Conservation (phyloP, 2,113 vertebrate genomes). For the Clarias magur region DNA sequence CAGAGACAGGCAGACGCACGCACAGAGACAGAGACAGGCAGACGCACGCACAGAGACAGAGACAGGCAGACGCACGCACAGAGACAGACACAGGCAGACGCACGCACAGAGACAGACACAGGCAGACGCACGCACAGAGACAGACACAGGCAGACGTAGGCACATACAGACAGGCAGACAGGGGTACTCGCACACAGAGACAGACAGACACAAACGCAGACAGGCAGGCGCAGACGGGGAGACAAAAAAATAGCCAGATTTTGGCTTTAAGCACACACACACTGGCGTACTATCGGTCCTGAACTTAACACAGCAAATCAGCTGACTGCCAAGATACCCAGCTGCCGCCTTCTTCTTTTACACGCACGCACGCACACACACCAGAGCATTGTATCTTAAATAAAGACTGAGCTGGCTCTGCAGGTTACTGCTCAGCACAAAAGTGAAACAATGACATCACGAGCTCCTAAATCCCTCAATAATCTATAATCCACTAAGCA, state of each 20-base stretch:
- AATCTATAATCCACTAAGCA: not conserved
- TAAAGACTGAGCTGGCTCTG: conserved; percentile 56
- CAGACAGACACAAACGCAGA: not conserved
- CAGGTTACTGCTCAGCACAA: conserved; percentile 42
- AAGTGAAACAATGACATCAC: conserved; percentile 31
- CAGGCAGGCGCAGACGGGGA: not conserved
- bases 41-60: too few relatives aligned
- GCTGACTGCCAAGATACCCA: conserved; percentile 58
- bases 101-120: too few relatives aligned
- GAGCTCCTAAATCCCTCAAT: not conserved
- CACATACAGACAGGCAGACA: too few relatives aligned
- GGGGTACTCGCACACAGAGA: too few relatives aligned
- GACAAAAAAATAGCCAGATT: conserved; percentile 20
- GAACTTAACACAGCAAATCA: conserved; percentile 56
- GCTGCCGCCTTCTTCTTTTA: conserved; percentile 61
- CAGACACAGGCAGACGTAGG: too few relatives aligned
- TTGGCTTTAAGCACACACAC: conserved; percentile 27
- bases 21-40: too few relatives aligned
- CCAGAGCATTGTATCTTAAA: conserved; percentile 61
- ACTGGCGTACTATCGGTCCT: conserved; percentile 50
- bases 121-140: too few relatives aligned
- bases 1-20: not conserved
- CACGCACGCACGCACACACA: conserved; percentile 61
- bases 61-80: too few relatives aligned
- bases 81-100: too few relatives aligned